Conservation (phyloP, 2,797 vertebrate species). For the Argya squamiceps region DNA sequence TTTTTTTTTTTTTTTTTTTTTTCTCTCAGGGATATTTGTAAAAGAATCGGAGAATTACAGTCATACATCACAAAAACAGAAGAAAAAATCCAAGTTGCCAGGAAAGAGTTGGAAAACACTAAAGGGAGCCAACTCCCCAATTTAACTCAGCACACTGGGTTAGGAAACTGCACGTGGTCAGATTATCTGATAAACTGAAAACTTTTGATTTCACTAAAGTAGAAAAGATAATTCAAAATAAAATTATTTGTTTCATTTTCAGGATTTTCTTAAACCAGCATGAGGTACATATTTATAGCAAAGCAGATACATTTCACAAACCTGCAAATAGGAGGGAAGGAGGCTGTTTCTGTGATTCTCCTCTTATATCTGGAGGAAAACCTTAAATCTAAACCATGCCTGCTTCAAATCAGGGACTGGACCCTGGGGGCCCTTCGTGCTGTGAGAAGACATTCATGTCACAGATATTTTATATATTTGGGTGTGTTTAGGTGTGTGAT, state of each 20-base stretch:
- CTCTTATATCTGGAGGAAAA: background rate
- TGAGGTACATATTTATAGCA: background rate
- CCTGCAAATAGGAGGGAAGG: background rate
- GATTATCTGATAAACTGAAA: background rate
- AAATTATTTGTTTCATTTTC: background rate
- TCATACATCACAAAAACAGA: background rate
- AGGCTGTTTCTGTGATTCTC: background rate
- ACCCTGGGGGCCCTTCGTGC: background rate
- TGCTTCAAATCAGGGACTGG: background rate
- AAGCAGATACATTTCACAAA: background rate
- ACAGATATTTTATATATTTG: background rate
- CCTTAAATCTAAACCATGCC: background rate
- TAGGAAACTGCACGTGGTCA: background rate
- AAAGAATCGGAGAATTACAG: background rate
- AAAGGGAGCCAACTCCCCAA: background rate
- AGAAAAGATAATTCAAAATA: background rate
- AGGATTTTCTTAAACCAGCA: background rate
- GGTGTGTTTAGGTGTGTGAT: background rate
- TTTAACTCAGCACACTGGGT: background rate
- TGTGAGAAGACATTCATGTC: background rate
- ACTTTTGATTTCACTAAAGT: background rate
- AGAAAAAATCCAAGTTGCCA: background rate
- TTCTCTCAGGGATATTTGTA: background rate
- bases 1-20: background rate
- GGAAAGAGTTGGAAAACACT: background rate